These are phyloP conservation scores for Hemitrygon akajei DNA, from an alignment of 2,797 vertebrate species.

Conservation along the genomic window DNA sequence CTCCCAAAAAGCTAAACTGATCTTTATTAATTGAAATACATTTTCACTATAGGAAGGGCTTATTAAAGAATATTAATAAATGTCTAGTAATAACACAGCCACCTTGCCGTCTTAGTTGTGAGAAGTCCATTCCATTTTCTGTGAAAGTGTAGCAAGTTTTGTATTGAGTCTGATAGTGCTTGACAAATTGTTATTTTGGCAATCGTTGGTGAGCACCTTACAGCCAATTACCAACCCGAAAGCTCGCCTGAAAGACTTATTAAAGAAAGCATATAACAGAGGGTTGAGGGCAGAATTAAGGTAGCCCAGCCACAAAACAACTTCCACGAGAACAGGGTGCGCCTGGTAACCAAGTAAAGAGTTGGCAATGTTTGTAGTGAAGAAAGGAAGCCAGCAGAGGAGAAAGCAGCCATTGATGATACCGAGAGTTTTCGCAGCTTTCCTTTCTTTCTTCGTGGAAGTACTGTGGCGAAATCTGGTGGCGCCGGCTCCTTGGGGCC, in stretches of 20 bases:
- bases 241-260: constrained; percentile 19
- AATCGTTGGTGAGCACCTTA: neutral
- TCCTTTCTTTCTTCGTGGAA: constrained; percentile 42
- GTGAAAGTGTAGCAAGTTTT: neutral
- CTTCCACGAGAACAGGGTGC: neutral
- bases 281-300: constrained; percentile 17
- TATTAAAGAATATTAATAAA: neutral
- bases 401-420: constrained; percentile 40
- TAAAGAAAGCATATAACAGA: constrained; percentile 8
- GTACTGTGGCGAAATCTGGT: constrained; percentile 24
- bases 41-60: neutral
- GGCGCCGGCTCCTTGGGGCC: constrained; percentile 36
- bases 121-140: neutral
- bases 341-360: neutral
- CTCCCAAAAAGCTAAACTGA: neutral
- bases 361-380: neutral
- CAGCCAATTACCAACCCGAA: constrained; percentile 1
- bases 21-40: neutral
- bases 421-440: constrained; percentile 43
- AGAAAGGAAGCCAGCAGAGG: neutral
- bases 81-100: neutral
- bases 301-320: constrained; percentile 12
- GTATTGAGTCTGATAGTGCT: neutral
- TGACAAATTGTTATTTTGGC: constrained; percentile 24
- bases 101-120: neutral